Evolutionary conservation across 2,888 invertebrate species (phyloP).

Genomic region (Dascillus cervinus): DNA sequence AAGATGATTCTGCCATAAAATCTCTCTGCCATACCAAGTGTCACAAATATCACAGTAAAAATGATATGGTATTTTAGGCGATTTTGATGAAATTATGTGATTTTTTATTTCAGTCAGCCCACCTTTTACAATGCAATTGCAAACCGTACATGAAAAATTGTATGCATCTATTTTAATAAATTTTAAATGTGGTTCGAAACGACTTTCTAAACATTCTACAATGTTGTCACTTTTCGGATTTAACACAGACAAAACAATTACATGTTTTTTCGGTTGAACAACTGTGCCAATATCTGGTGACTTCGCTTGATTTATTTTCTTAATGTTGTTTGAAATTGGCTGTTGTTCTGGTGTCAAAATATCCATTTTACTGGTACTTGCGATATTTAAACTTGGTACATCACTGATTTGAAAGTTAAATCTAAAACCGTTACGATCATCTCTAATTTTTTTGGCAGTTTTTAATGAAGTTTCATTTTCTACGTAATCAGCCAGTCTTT

Average conservation of each 20-base stretch:
- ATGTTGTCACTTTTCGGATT: constrained; percentile 8
- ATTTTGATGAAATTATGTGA: too few species aligned
- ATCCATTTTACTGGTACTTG: too few species aligned
- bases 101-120: too few species aligned
- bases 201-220: constrained; percentile 7
- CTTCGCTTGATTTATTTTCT: too few species aligned
- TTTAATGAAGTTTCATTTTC: not conserved
- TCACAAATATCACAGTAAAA: constrained; percentile 34
- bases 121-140: not conserved
- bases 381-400: too few species aligned
- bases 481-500: not conserved
- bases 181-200: constrained; percentile 4
- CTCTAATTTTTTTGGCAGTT: not conserved
- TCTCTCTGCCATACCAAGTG: too few species aligned
- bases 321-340: too few species aligned
- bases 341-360: too few species aligned
- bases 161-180: constrained; percentile 1
- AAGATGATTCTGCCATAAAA: too few species aligned
- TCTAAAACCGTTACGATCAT: not conserved
- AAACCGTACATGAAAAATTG: not conserved
- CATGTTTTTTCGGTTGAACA: constrained; percentile 1
- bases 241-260: constrained; percentile 7
- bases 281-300: too few species aligned
- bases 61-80: too few species aligned
- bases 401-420: not conserved